Evolutionary conservation across 2,113 vertebrate species (phyloP).

Genomic region (Casuarius casuarius): DNA sequence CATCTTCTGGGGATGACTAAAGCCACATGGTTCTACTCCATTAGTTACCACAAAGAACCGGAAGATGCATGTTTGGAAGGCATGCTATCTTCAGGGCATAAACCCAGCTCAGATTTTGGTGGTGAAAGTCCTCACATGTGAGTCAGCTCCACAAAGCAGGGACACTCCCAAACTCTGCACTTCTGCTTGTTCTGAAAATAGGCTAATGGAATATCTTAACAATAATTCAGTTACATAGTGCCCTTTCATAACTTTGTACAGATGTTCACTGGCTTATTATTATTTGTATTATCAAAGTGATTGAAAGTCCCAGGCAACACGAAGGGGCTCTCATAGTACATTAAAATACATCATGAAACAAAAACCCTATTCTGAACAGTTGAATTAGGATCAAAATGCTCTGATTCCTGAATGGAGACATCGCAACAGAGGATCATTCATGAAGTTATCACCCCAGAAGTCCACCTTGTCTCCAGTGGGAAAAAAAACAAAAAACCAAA

Average conservation of each 20-base stretch:
- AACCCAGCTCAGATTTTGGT: neutral
- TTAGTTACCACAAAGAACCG: neutral
- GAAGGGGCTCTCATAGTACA: neutral
- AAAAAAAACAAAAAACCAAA: neutral
- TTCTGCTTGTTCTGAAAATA: slow-evolving; percentile 25
- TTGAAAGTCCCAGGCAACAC: neutral
- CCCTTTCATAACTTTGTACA: neutral
- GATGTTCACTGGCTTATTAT: neutral
- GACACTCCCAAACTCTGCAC: neutral
- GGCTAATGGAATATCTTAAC: neutral
- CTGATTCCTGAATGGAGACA: neutral
- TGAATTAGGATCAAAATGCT: neutral
- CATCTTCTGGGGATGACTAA: neutral
- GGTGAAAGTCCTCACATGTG: neutral
- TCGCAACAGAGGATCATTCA: neutral
- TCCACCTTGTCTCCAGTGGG: neutral
- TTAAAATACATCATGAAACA: neutral
- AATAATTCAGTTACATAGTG: neutral
- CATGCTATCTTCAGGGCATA: neutral
- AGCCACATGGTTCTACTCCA: neutral
- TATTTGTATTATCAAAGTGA: neutral
- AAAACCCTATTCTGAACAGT: neutral
- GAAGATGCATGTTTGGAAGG: neutral
- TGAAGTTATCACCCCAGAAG: neutral
- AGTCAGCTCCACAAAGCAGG: slow-evolving; percentile 12